These are phyloP conservation scores for Catamblyrhynchus diadema DNA, from an alignment of 2,797 vertebrate genomes.

Conservation along the genomic window DNA sequence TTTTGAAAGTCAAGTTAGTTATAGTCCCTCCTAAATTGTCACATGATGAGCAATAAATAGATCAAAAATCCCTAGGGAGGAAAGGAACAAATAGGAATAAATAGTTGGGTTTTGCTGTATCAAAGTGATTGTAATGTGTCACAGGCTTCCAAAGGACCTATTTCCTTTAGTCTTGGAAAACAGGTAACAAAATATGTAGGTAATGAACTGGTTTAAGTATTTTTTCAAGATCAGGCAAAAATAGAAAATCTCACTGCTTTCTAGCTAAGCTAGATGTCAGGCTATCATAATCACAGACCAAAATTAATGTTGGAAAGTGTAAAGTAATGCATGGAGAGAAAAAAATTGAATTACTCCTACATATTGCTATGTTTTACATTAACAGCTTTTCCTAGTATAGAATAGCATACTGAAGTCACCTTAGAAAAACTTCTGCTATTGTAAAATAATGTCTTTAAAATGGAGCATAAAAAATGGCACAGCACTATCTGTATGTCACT, in stretches of 20 bases:
- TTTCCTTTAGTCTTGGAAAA: background rate
- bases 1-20: constrained; percentile 57
- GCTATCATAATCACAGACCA: background rate
- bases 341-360: constrained; percentile 35
- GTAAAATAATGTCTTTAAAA: background rate
- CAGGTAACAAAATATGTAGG: background rate
- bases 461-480: background rate
- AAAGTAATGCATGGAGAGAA: constrained; percentile 13
- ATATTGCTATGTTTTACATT: constrained; percentile 34
- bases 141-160: background rate
- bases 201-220: constrained; percentile 3
- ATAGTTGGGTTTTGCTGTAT: background rate
- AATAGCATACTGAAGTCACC: constrained; percentile 17
- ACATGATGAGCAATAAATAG: constrained; percentile 41
- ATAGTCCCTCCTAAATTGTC: constrained; percentile 4
- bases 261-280: constrained; percentile 12
- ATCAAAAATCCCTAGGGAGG: background rate
- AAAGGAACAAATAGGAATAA: constrained; percentile 17
- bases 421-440: constrained; percentile 27
- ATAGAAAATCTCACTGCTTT: constrained; percentile 12
- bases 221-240: constrained; percentile 8
- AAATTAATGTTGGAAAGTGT: constrained; percentile 40
- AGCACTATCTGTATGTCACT: background rate
- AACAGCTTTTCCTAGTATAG: constrained; percentile 29
- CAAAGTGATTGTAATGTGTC: background rate